A percentile compares a stretch with the other conserved stretches of the same genome.
Conservation (phyloP, 2,888 invertebrate genomes). For the Drosophila parthenogenetica region DNA sequence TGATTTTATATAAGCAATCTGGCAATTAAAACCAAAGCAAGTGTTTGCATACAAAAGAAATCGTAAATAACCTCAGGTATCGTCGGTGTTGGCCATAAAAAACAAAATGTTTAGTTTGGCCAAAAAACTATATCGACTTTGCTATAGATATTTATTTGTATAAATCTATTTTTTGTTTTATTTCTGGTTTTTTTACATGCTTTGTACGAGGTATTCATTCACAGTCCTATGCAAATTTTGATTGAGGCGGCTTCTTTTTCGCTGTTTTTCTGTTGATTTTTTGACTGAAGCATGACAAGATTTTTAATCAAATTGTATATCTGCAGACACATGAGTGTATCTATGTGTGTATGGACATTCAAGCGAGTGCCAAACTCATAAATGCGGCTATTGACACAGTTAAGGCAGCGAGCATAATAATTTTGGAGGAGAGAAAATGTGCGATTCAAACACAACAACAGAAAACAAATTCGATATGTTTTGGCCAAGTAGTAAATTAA, state of each 20-base stretch:
- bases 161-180: conserved; percentile 11
- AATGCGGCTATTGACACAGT: conserved; percentile 77
- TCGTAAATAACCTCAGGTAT: conserved; percentile 57
- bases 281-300: conserved; percentile 75
- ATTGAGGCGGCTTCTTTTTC: conserved; percentile 31
- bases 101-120: conserved; percentile 25
- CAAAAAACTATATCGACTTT: conserved; percentile 50
- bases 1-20: conserved; percentile 52
- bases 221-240: conserved; percentile 69
- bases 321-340: conserved; percentile 26
- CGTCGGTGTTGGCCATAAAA: conserved; percentile 15
- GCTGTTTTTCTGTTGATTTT: conserved; percentile 47
- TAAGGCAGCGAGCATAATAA: conserved; percentile 58
- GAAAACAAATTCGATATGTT: conserved; percentile 20
- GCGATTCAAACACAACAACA: background rate
- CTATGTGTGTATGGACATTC: conserved; percentile 11
- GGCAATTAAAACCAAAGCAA: conserved; percentile 69
- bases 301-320: conserved; percentile 68
- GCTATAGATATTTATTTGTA: conserved; percentile 51
- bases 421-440: conserved; percentile 38
- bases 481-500: conserved; percentile 16
- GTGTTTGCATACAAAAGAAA: conserved; percentile 68
- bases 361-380: conserved; percentile 63
- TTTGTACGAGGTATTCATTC: conserved; percentile 56
- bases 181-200: conserved; percentile 27